Conservation (phyloP, 2,113 vertebrate genomes). For the Tringa solitaria region DNA sequence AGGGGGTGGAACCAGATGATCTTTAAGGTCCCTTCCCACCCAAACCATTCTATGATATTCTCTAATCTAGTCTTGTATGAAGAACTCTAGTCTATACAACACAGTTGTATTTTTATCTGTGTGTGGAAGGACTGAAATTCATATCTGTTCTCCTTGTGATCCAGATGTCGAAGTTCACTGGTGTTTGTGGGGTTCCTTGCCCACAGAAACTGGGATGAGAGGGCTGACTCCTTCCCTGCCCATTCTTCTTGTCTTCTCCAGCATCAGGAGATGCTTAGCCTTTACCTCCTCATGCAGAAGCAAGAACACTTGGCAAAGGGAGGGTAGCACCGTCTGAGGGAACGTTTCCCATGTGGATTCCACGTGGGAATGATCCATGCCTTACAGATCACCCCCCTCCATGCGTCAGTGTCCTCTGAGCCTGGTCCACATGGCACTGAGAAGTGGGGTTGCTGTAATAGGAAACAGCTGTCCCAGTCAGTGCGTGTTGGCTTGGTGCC, state of each 20-base stretch:
- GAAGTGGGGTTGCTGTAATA: neutral
- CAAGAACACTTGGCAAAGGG: neutral
- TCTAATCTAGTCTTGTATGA: neutral
- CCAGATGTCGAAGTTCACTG: neutral
- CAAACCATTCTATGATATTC: neutral
- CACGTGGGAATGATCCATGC: neutral
- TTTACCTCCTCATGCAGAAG: neutral
- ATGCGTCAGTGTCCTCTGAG: rapidly evolving
- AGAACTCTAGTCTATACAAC: neutral
- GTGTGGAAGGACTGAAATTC: neutral
- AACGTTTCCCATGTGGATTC: neutral
- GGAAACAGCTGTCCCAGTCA: neutral
- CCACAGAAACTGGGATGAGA: neutral
- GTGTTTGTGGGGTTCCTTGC: neutral
- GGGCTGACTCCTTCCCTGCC: neutral
- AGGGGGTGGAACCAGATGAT: too few relatives aligned
- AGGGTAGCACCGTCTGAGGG: neutral
- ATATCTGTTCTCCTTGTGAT: neutral
- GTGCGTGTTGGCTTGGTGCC: neutral
- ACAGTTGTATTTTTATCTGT: neutral
- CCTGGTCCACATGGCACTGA: neutral
- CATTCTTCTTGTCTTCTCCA: neutral
- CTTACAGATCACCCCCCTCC: neutral
- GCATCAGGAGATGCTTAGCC: neutral
- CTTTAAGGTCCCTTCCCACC: too few relatives aligned